Evolutionary conservation across 1,140 invertebrate genomes (phyloP).

Genomic region (Ceratitis capitata): DNA sequence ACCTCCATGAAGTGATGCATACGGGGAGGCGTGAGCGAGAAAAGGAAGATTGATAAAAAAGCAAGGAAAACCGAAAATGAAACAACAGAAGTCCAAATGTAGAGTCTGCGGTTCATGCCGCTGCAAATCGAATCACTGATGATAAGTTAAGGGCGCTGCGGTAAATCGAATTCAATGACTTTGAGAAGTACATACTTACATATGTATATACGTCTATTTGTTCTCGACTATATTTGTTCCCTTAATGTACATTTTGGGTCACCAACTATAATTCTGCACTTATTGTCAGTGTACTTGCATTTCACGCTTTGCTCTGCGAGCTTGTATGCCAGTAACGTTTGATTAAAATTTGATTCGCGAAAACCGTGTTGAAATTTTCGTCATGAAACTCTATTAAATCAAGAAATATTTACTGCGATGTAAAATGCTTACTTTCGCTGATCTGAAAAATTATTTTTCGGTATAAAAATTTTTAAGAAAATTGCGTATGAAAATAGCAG

Average conservation of each 20-base stretch:
- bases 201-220: too few relatives aligned
- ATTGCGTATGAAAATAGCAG: too few relatives aligned
- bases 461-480: too few relatives aligned
- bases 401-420: too few relatives aligned
- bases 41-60: not conserved
- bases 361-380: not conserved
- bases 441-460: too few relatives aligned
- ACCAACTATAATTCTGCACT: too few relatives aligned
- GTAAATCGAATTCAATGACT: constrained; percentile 21
- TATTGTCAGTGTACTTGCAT: not conserved
- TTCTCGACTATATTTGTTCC: not conserved
- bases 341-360: not conserved
- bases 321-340: not conserved
- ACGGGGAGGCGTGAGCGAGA: not conserved
- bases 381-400: not conserved
- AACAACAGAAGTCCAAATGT: not conserved
- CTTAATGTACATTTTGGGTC: too few relatives aligned
- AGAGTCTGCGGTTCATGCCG: too few relatives aligned
- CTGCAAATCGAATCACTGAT: not conserved
- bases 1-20: not conserved
- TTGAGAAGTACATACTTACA: too few relatives aligned
- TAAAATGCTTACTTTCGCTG: too few relatives aligned
- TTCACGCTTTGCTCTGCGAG: not conserved
- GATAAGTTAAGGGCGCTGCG: constrained; percentile 3
- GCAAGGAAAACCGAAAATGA: not conserved